Evolutionary conservation across 2,888 invertebrate genomes (phyloP), one percentile per base, ranked within the genome.

Genomic region (Parnassius apollo): DNA sequence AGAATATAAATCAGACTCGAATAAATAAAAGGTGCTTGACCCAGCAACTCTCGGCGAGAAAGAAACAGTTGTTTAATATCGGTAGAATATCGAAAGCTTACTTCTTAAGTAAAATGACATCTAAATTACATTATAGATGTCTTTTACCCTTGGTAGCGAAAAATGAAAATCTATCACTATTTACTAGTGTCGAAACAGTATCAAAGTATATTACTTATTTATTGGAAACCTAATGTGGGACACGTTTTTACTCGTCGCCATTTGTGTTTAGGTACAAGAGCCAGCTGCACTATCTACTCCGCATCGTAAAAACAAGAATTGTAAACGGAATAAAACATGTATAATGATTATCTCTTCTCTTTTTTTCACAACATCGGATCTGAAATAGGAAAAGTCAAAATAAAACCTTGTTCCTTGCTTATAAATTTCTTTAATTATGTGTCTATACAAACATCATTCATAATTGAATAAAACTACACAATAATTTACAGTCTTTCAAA

Each of bases 401-500:
- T 69, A 68, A 71, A 75, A 68, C 67, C 13, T 71, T 68, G 64
- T 67, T 69, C 71, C 72, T 80, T 80, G 76, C 84, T 88, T 86
- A 85, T 86, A 88, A 89, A 90, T 82, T 81, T 86, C 78, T 88
- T 90, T 90, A 88, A 87, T 90, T 85, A 86, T 82, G 80, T 85
- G 80, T 78, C 88, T 90, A 90, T 90, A 89, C 88, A 89, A 89
- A 90, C 86, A 86, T 88, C 87, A 86, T 88, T 86, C 85, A 68
- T 69, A 82, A 84, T 88, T 77, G 77, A 80, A 85, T 83, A 85
- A 85, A 84, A 81, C 88, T 89, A 90, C 88, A 86, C 84, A 88
- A 86, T 88, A 89, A 86, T 87, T 86, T 91, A 91, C 91, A 91
- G 91, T 91, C 91, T 91, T 91, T 86, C 86, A 81, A 85, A 90